Percentiles rank a stretch among this genome's conserved stretches.
Evolutionary conservation across 2,113 vertebrate species (phyloP).

Genomic region (Monopterus albus): DNA sequence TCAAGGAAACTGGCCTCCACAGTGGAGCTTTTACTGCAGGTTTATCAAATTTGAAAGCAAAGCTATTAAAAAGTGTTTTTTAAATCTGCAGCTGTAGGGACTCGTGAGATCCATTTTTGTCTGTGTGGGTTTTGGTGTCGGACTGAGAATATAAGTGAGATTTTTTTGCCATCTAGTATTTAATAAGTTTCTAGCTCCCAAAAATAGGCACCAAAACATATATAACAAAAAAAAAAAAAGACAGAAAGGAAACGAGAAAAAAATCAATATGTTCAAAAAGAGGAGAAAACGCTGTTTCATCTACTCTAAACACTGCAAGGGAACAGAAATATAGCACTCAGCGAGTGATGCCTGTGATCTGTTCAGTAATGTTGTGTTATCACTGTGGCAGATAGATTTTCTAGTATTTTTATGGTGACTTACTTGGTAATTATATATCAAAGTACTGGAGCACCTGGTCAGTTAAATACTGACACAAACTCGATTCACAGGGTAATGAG

Average conservation of each 20-base stretch:
- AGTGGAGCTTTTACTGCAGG: slow-evolving; percentile 41
- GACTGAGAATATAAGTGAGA: not conserved
- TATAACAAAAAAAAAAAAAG: not conserved
- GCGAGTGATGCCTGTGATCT: not conserved
- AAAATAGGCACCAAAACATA: not conserved
- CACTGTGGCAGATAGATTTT: not conserved
- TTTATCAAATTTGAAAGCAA: slow-evolving; percentile 53
- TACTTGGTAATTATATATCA: not conserved
- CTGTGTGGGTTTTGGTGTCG: not conserved
- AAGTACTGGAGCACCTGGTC: not conserved
- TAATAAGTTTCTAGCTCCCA: not conserved
- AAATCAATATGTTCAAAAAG: no score
- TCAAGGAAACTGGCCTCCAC: slow-evolving; percentile 60
- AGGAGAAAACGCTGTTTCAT: no score
- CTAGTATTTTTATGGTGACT: not conserved
- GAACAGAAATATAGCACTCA: not conserved
- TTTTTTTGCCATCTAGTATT: not conserved
- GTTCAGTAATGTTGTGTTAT: not conserved
- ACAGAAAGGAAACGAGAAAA: not conserved
- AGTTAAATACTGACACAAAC: not conserved
- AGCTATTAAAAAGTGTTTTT: not conserved
- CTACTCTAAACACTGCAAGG: not conserved
- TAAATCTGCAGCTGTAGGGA: slow-evolving; percentile 11
- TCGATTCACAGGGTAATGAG: not conserved
- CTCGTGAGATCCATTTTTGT: not conserved